Conservation (phyloP, 1,140 invertebrate species). For the Drosophila nasuta region DNA sequence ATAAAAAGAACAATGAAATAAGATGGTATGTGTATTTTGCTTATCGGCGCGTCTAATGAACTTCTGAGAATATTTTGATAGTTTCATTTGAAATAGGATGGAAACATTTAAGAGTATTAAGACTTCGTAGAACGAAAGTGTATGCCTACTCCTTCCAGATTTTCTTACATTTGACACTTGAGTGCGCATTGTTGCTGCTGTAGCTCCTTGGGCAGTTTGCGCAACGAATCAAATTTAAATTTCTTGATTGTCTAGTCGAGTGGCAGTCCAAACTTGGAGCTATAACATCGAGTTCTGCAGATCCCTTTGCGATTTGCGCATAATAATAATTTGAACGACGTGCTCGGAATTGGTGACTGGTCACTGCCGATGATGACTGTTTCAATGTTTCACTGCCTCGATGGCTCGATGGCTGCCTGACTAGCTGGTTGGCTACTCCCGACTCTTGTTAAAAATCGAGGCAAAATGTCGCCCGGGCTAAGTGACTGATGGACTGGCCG, state of each 20-base stretch:
- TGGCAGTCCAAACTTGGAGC: constrained; percentile 67
- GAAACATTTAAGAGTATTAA: constrained; percentile 8
- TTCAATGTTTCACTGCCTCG: constrained; percentile 15
- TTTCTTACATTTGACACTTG: constrained; percentile 78
- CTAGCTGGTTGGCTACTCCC: constrained; percentile 1
- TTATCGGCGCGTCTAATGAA: not conserved
- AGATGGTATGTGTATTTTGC: not conserved
- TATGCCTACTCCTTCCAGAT: constrained; percentile 12
- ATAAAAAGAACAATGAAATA: not conserved
- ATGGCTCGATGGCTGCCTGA: not conserved
- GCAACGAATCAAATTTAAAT: constrained; percentile 83
- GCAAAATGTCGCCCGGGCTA: constrained; percentile 65
- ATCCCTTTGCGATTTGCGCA: constrained; percentile 83
- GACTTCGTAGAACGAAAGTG: not conserved
- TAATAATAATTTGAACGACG: constrained; percentile 83
- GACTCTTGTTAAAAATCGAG: constrained; percentile 43
- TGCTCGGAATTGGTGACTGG: constrained; percentile 78
- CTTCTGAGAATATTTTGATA: not conserved
- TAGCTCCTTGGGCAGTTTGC: constrained; percentile 68
- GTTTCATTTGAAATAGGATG: not conserved
- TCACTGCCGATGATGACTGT: constrained; percentile 55
- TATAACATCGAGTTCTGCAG: constrained; percentile 55
- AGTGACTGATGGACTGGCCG: constrained; percentile 73
- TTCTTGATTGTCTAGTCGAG: constrained; percentile 82
- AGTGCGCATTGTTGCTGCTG: constrained; percentile 64